Evolutionary conservation across 1,140 invertebrate genomes (phyloP).

Genomic region (Fopius arisanus): DNA sequence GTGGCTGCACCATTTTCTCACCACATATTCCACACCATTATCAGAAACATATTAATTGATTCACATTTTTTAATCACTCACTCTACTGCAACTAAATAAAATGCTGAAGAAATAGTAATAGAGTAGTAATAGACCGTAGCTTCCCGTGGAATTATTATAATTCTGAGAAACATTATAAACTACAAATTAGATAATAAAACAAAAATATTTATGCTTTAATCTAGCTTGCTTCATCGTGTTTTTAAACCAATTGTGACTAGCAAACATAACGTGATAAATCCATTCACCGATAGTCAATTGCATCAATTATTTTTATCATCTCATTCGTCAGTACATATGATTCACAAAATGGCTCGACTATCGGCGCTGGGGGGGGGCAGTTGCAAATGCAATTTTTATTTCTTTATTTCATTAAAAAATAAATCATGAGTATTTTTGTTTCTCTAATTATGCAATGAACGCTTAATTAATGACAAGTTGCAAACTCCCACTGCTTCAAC

Average conservation of each 20-base stretch:
- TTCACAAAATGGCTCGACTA: constrained; percentile 27
- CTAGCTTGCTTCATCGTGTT: constrained; percentile 12
- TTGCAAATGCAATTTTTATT: constrained; percentile 26
- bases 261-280: constrained; percentile 58
- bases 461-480: constrained; percentile 58
- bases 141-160: neutral
- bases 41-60: neutral
- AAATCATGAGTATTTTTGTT: constrained; percentile 27
- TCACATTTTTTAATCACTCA: neutral
- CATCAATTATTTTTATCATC: constrained; percentile 28
- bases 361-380: constrained; percentile 32
- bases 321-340: constrained; percentile 22
- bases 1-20: constrained; percentile 3
- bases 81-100: neutral
- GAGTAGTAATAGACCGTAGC: neutral
- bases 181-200: constrained; percentile 20
- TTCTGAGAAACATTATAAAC: neutral
- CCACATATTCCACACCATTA: neutral
- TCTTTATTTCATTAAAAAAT: constrained; percentile 26
- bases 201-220: constrained; percentile 31
- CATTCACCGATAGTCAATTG: constrained; percentile 43
- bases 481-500: constrained; percentile 34
- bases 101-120: neutral
- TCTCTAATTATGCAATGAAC: constrained; percentile 34
- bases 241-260: constrained; percentile 64